A percentile compares a stretch with the other conserved stretches of the same genome.
Evolutionary conservation across 2,888 invertebrate genomes (phyloP).

Genomic region (Hemithea aestivaria): DNA sequence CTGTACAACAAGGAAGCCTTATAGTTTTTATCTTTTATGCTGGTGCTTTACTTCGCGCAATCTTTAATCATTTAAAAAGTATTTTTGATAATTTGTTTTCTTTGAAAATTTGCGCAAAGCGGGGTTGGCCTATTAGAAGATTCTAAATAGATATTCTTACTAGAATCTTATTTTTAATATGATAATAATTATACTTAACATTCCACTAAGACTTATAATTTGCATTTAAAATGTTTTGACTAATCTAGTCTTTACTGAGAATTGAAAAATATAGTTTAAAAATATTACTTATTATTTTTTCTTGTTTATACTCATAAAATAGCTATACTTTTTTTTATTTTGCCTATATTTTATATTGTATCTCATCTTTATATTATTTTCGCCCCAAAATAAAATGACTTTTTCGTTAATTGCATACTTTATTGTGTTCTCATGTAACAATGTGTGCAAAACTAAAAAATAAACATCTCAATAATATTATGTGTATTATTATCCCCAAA

Average conservation of each 20-base stretch:
- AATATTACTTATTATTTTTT: not conserved
- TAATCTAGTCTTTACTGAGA: conserved; percentile 17
- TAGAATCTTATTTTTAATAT: conserved; percentile 3
- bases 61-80: no score
- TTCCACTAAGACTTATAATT: conserved; percentile 20
- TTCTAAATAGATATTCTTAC: no score
- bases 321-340: not conserved
- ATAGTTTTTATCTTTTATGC: no score
- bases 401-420: not conserved
- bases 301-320: no score
- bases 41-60: no score
- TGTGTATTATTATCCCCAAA: conserved; percentile 2
- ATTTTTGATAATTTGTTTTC: no score
- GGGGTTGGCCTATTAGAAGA: no score
- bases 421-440: conserved; percentile 6
- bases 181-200: conserved; percentile 14
- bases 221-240: conserved; percentile 19
- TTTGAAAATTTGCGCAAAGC: no score
- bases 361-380: not conserved
- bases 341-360: not conserved
- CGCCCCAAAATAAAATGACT: no score
- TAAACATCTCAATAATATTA: conserved; percentile 8
- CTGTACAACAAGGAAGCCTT: no score
- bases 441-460: conserved; percentile 14
- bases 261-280: not conserved